A percentile compares a stretch with the other conserved stretches of the same genome.
Conservation (phyloP, 2,888 invertebrate genomes). For the Mystacides longicornis region DNA sequence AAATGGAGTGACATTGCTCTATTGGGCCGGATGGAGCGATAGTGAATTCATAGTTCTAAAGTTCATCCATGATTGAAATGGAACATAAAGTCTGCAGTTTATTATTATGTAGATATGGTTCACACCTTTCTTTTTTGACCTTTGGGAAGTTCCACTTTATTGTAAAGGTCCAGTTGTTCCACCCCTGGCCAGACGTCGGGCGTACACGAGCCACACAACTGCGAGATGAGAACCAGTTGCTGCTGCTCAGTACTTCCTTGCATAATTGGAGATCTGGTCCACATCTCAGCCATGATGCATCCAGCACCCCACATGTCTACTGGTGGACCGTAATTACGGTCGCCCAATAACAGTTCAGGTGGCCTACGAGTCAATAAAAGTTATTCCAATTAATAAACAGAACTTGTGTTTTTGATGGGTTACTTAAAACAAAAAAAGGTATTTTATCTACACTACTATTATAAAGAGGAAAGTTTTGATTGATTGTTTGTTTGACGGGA, state of each 20-base stretch:
- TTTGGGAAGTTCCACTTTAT: conserved; percentile 79
- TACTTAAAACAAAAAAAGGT: no score
- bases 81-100: no score
- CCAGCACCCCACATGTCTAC: conserved; percentile 98
- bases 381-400: no score
- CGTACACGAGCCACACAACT: conserved; percentile 92
- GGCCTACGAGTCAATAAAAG: conserved; percentile 39
- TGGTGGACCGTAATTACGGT: conserved; percentile 92
- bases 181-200: conserved; percentile 93
- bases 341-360: conserved; percentile 55
- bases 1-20: no score
- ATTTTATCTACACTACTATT: no score
- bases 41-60: no score
- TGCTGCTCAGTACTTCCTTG: conserved; percentile 96
- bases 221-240: conserved; percentile 89
- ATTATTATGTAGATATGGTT: no score
- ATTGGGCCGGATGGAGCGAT: no score
- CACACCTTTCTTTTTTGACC: conserved; percentile 73
- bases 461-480: no score
- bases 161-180: conserved; percentile 79
- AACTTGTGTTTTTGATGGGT: no score
- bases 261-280: conserved; percentile 93
- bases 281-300: conserved; percentile 99
- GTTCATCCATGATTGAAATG: no score
- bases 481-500: no score